Evolutionary conservation across 1,140 invertebrate genomes (phyloP).

Genomic region (Oppia nitens): DNA sequence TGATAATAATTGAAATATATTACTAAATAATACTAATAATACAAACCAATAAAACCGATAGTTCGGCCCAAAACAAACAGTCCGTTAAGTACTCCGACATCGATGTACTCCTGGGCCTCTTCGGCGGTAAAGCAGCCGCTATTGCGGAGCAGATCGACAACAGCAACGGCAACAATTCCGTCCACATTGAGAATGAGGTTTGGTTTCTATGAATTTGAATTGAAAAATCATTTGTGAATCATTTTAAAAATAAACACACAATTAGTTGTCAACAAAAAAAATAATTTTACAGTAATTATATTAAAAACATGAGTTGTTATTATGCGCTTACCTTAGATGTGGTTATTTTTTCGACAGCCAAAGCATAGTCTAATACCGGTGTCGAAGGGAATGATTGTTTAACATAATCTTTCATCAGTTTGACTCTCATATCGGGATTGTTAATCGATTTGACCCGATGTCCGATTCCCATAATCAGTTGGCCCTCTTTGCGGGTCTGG

Average conservation of each 20-base stretch:
- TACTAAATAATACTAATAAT: conserved; percentile 5
- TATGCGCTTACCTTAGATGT: conserved; percentile 55
- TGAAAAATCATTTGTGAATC: not conserved
- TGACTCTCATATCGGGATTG: conserved; percentile 93
- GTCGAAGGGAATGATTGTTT: conserved; percentile 79
- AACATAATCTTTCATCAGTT: conserved; percentile 91
- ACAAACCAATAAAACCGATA: conserved; percentile 88
- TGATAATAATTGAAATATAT: conserved; percentile 2
- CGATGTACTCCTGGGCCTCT: conserved; percentile 93
- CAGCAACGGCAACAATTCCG: conserved; percentile 89
- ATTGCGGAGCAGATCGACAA: conserved; percentile 87
- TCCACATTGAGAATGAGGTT: conserved; percentile 98
- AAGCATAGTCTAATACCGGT: conserved; percentile 79
- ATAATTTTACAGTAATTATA: not conserved
- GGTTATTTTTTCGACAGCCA: conserved; percentile 97
- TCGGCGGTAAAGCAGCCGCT: conserved; percentile 84
- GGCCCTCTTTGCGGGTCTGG: conserved; percentile 84
- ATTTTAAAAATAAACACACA: conserved; percentile 7
- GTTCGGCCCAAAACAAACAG: conserved; percentile 93
- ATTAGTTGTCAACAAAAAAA: too few species aligned
- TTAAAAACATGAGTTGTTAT: not conserved
- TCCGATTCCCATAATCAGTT: conserved; percentile 98
- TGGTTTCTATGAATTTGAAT: conserved; percentile 49
- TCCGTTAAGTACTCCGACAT: conserved; percentile 94
- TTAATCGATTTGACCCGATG: conserved; percentile 97